Evolutionary conservation across 2,888 invertebrate species (phyloP), one percentile per base, ranked within the genome.

Genomic region (Cecidostiba fungosa): DNA sequence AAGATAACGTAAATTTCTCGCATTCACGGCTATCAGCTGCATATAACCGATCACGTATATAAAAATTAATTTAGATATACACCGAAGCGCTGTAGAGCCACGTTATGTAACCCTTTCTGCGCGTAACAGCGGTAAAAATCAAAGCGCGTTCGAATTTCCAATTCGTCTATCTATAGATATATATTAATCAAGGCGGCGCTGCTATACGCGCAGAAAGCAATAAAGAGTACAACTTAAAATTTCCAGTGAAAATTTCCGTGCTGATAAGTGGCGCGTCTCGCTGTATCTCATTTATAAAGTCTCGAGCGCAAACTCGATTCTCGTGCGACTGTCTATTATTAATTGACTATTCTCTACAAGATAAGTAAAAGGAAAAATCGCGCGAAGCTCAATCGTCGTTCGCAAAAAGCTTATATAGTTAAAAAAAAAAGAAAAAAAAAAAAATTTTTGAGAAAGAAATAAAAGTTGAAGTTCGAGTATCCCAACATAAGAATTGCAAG

Each of bases 221-320:
- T n/a, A 72, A 12, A 79, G 36, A n/a, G 54, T 26, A 47, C 14
- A 36, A 36, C n/a, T 76, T 26, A 54, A 50, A 59, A 66, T 50
- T 50, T 82, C 59, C 62, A 59, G 66, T 26, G 62, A 66, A 78
- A 78, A 78, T 78, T 78, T 78, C 78, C 78, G 47, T 16, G 4
- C 43, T 16, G 77, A 77, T 77, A 77, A 77, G 23, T 26, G 14
- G 39, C 39, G 23, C 39, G 14, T n/a, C 62, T 62, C 36, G 26
- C 14, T n/a, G 69, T 19, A 69, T 78, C 43, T 78, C 77, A 66
- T 77, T 77, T 50, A 59, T 47, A 26, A 14, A 43, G 47, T 36
- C 23, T 19, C 62, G 59, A 19, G 77, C 19, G 47, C 39, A 29
- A 77, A 62, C 62, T 66, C 66, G 59, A 59, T 59, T 23, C n/a